Percentiles rank a stretch among this genome's conserved stretches.
Conservation (phyloP, 2,113 vertebrate genomes). For the Acrocephalus kingi region DNA sequence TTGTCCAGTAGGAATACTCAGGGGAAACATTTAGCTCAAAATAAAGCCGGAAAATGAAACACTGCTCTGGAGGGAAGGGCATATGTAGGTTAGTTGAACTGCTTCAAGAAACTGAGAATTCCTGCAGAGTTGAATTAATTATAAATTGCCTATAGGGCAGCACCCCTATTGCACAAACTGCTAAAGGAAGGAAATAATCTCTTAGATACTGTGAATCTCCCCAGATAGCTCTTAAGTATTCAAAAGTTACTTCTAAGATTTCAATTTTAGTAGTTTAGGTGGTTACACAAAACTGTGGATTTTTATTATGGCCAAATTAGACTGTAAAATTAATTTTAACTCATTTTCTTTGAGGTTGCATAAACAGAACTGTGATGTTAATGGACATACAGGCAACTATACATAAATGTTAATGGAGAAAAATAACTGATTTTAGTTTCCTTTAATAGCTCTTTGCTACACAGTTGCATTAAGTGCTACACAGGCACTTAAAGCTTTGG, state of each 20-base stretch:
- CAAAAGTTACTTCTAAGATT: neutral
- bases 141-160: neutral
- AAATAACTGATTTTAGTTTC: neutral
- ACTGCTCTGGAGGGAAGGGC: slow-evolving; percentile 7
- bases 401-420: neutral
- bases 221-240: neutral
- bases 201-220: neutral
- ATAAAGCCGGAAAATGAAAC: slow-evolving; percentile 48
- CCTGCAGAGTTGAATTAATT: neutral
- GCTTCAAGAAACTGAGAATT: slow-evolving; percentile 6
- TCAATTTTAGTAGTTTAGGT: neutral
- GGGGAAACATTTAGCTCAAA: slow-evolving; percentile 15
- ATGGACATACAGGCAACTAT: neutral
- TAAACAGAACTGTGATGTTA: neutral
- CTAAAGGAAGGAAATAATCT: slow-evolving; percentile 27
- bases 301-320: neutral
- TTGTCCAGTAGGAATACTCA: slow-evolving; percentile 15
- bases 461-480: neutral
- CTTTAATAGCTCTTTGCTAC: neutral
- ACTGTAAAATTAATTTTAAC: neutral
- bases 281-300: neutral
- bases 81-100: slow-evolving; percentile 48
- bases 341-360: neutral
- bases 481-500: neutral
- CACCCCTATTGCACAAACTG: neutral